Base-by-base conservation (phyloP, 2,113 vertebrate species). In the Butorides virescens region DNA sequence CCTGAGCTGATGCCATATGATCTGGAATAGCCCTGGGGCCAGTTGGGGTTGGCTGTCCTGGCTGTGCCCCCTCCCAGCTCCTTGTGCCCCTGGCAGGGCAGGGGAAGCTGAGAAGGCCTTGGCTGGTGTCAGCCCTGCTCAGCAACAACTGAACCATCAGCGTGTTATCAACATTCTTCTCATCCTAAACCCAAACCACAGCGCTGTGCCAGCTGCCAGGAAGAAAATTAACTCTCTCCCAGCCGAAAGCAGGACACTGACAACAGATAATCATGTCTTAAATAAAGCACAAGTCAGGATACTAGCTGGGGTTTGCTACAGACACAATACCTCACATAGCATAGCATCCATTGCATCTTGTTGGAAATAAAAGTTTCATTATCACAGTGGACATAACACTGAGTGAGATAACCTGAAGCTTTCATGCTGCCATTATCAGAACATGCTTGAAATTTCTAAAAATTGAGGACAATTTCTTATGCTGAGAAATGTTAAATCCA, bases 401-500 rank as follows among this genome's bases (percentile, higher is more conserved):
- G 5, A 95, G 88, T 42, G 81, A 94, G 86, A 73, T 42, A 94
- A 94, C 90, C 74, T 37, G 66, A 66, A 96, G 90, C 63, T 84
- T 88, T 94, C 81, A 86, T 30, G 58, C 92, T 90, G 92, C 77
- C 91, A 92, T 83, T 93, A 88, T 85, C 70, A 79, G 85, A 93
- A 93, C 49, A 58, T 0, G 32, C 81, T 88, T 58, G 77, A 95
- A 96, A 94, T 95, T 76, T 91, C 87, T 93, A 81, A 88, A 96
- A 96, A 96, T 96, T 90, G 77, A 92, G 87, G 90, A 94, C 93
- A 86, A 88, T 82, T 96, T 96, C 81, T 95, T 93, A 90, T 52
- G 81, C 88, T 76, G 90, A 90, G 94, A 94, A 94, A 93, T 62
- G 78, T 90, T 95, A 95, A 93, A 94, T 66, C 78, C 81, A 93